Conservation (phyloP, 2,888 invertebrate species). For the Trypoxylon attenuatum region DNA sequence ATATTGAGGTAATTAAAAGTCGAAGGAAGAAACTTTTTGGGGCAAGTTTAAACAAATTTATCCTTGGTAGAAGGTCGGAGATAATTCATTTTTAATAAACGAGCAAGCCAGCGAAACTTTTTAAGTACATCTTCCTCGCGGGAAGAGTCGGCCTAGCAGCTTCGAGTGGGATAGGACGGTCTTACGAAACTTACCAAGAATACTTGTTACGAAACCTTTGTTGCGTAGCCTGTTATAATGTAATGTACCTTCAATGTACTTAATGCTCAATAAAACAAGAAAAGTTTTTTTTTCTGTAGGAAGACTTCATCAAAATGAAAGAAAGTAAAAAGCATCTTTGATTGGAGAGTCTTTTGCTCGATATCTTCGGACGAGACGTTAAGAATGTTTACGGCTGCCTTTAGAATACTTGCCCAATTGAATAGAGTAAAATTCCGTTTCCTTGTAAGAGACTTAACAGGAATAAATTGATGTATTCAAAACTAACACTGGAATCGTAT, state of each 20-base stretch:
- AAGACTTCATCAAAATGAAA: constrained; percentile 13
- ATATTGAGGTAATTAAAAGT: constrained; percentile 51
- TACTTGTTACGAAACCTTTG: constrained; percentile 59
- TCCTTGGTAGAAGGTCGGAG: constrained; percentile 51
- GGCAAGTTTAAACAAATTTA: constrained; percentile 65
- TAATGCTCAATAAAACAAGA: constrained; percentile 47
- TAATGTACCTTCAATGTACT: constrained; percentile 56
- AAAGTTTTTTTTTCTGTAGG: constrained; percentile 25
- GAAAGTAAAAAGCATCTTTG: constrained; percentile 8
- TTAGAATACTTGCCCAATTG: too few relatives aligned
- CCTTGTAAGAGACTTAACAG: too few relatives aligned
- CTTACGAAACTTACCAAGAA: constrained; percentile 54
- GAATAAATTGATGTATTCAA: too few relatives aligned
- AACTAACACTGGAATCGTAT: too few relatives aligned
- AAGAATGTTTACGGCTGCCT: too few relatives aligned
- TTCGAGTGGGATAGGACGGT: constrained; percentile 35
- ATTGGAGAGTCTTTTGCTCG: too few relatives aligned
- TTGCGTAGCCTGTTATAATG: constrained; percentile 56
- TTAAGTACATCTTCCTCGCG: constrained; percentile 61
- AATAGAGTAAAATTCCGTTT: too few relatives aligned
- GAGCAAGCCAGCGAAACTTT: constrained; percentile 64
- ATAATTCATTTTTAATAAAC: constrained; percentile 71
- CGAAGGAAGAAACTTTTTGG: constrained; percentile 31
- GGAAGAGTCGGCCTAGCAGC: constrained; percentile 23
- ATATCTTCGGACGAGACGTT: too few relatives aligned